A percentile compares a stretch with the other conserved stretches of the same genome.
Conservation (phyloP, 2,888 invertebrate species). For the Metellina segmentata region DNA sequence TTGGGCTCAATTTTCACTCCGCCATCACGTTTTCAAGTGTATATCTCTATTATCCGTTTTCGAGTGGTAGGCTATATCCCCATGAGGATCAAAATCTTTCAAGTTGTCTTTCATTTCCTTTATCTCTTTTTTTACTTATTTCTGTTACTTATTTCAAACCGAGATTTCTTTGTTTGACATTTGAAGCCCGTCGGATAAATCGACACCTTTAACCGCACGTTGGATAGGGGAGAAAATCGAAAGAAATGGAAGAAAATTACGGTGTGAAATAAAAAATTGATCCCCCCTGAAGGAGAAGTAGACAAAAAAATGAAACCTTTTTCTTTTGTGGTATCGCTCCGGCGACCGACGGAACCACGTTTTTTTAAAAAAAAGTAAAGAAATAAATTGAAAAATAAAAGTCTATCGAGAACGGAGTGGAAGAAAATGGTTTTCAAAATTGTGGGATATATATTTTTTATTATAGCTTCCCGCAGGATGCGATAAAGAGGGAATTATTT, state of each 20-base stretch:
- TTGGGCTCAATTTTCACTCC: slow-evolving; percentile 71
- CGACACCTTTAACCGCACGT: slow-evolving; percentile 76
- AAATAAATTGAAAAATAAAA: slow-evolving; percentile 48
- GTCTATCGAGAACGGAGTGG: slow-evolving; percentile 9
- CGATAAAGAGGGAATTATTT: slow-evolving; percentile 6
- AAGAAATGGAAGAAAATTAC: slow-evolving; percentile 57
- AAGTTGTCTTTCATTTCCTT: slow-evolving; percentile 76
- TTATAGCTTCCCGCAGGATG: slow-evolving; percentile 15
- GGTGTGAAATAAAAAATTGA: slow-evolving; percentile 73
- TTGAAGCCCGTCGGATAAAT: slow-evolving; percentile 75
- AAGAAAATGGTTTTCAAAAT: slow-evolving; percentile 67
- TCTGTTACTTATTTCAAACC: slow-evolving; percentile 75
- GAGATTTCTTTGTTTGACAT: slow-evolving; percentile 76
- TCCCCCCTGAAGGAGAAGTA: slow-evolving; percentile 2
- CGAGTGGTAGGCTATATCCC: slow-evolving; percentile 67
- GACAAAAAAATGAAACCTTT: not conserved
- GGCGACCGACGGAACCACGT: slow-evolving; percentile 42
- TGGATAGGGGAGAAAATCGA: slow-evolving; percentile 4
- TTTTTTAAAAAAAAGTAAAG: slow-evolving; percentile 27
- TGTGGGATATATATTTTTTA: slow-evolving; percentile 39
- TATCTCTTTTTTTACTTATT: slow-evolving; percentile 59
- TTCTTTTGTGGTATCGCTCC: slow-evolving; percentile 58
- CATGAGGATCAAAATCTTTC: slow-evolving; percentile 75
- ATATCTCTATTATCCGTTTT: slow-evolving; percentile 76
- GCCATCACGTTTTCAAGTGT: slow-evolving; percentile 76